Conservation (phyloP, 2,888 invertebrate species). For the Drosophila phalerata region DNA sequence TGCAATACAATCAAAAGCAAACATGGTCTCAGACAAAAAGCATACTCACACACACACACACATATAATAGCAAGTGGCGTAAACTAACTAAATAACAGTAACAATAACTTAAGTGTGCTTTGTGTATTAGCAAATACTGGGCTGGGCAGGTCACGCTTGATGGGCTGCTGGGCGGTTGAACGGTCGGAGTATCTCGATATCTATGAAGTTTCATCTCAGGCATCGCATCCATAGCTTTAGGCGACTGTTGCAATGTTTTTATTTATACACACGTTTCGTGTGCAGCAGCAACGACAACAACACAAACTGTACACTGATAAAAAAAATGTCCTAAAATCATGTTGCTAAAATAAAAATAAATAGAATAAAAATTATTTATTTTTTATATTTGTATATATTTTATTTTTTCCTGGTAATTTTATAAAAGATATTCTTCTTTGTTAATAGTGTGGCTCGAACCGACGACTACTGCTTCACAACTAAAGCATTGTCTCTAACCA, state of each 20-base stretch:
- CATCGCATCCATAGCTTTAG: constrained; percentile 28
- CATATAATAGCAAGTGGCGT: constrained; percentile 68
- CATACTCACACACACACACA: constrained; percentile 35
- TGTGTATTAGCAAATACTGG: constrained; percentile 65
- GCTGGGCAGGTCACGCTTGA: constrained; percentile 24
- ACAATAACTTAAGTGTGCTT: constrained; percentile 81
- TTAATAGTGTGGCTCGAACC: too few species aligned
- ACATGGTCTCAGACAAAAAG: constrained; percentile 72
- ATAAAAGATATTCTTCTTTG: too few species aligned
- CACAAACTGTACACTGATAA: too few species aligned
- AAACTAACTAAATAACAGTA: constrained; percentile 81
- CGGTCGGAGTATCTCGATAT: constrained; percentile 44
- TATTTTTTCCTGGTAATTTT: too few species aligned
- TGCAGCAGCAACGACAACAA: constrained; percentile 51
- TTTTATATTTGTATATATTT: too few species aligned
- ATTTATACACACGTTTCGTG: constrained; percentile 77
- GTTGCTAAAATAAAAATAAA: too few species aligned
- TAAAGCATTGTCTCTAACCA: too few species aligned
- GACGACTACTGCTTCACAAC: too few species aligned
- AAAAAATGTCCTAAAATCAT: too few species aligned
- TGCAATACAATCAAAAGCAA: constrained; percentile 75
- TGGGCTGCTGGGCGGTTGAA: constrained; percentile 14
- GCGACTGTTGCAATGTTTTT: constrained; percentile 74
- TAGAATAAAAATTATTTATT: too few species aligned
- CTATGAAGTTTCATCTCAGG: constrained; percentile 7